Conservation (phyloP, 2,888 invertebrate genomes). For the Rotaria macrura region DNA sequence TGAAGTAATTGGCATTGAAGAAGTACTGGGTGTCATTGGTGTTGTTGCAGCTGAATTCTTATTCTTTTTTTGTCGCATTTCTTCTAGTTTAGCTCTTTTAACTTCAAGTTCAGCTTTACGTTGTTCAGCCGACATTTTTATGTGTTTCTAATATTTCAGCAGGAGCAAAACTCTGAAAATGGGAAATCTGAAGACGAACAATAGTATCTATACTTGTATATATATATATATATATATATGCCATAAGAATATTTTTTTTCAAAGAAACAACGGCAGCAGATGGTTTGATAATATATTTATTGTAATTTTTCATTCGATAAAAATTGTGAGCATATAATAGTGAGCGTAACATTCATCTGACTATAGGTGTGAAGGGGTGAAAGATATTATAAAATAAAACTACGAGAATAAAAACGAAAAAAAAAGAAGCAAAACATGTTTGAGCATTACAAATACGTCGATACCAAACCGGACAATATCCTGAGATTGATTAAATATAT, state of each 20-base stretch:
- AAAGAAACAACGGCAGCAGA: background rate
- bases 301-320: background rate
- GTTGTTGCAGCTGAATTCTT: background rate
- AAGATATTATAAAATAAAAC: background rate
- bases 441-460: background rate
- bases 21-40: background rate
- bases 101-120: conserved; percentile 46
- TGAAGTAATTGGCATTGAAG: background rate
- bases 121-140: background rate
- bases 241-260: no score
- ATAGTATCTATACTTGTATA: background rate
- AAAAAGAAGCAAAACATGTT: background rate
- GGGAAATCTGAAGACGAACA: background rate
- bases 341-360: conserved; percentile 8
- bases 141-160: background rate
- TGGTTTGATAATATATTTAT: background rate
- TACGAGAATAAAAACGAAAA: background rate
- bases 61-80: conserved; percentile 46
- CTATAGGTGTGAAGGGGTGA: background rate
- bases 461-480: background rate
- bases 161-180: no score
- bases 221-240: no score
- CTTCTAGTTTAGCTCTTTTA: conserved; percentile 48
- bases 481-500: background rate
- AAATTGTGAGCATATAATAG: background rate